Conservation (phyloP, 2,888 invertebrate genomes). For the Hypomecis atomaria region DNA sequence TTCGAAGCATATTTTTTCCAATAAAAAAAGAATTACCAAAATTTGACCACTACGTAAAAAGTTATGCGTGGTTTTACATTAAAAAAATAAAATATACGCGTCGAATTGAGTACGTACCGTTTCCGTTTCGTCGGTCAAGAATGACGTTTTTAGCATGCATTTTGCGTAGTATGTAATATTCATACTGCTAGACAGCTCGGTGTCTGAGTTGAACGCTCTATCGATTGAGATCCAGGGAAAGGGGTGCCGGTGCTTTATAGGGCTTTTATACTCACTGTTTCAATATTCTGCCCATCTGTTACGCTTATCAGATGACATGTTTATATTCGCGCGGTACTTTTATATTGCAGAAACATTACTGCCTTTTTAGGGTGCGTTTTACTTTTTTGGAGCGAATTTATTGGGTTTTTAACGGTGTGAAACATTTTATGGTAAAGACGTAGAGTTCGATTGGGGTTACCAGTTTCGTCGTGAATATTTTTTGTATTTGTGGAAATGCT, state of each 20-base stretch:
- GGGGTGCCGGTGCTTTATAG: slow-evolving; percentile 34
- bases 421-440: neutral
- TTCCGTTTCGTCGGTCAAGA: no score
- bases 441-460: neutral
- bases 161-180: slow-evolving; percentile 29
- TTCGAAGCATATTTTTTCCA: no score
- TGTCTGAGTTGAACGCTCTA: slow-evolving; percentile 49
- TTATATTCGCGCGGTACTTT: slow-evolving; percentile 13
- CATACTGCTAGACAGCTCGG: slow-evolving; percentile 24
- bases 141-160: slow-evolving; percentile 19
- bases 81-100: no score
- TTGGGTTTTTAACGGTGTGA: neutral
- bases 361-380: slow-evolving; percentile 8
- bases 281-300: slow-evolving; percentile 18
- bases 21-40: no score
- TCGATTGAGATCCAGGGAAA: slow-evolving; percentile 47
- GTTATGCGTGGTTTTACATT: no score
- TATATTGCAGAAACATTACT: slow-evolving; percentile 12
- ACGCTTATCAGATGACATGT: slow-evolving; percentile 19
- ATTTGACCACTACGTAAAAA: no score
- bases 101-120: no score
- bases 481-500: no score
- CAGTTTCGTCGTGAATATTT: no score
- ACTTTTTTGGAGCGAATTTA: slow-evolving; percentile 1
- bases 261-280: slow-evolving; percentile 31